Base-by-base conservation (phyloP, 2,888 invertebrate species). In the Pogonocherus hispidulus region DNA sequence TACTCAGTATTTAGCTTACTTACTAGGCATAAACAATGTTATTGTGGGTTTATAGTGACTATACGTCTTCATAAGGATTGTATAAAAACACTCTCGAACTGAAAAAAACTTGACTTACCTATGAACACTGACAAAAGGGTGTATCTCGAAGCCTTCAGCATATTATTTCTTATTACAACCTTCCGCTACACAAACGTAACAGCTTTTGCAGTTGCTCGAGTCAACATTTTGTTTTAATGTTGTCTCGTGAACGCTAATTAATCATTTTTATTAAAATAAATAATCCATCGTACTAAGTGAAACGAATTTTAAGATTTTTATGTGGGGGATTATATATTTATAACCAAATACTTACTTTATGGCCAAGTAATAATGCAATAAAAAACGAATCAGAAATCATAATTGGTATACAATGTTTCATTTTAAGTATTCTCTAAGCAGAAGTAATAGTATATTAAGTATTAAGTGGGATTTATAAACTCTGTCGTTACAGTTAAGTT, bases 271-370 rank as follows among this genome's bases (percentile, higher is more conserved):
- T 47, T 6, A 8, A 19, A 47, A 46, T 46, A 8, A n/a, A 8
- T 18, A 47, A 6, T 47, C 47, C 18, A 9, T 19, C 19, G 27
- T 20, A 18, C 9, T 9, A 19, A 47, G 19, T 47, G 1, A 18
- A 8, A 20, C 20, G 47, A 41, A n/a, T 41, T 19, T 52, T 52
- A 52, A 52, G 16, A 22, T 27, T 52, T 52, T 52, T 52, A 52
- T 52, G 8, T 20, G 52, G 14, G 27, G 52, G 27, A 52, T 52
- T 52, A 52, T 8, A 52, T 9, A 27, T 22, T 52, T 52, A 52
- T 27, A 52, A 27, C 3, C 23, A 9, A 27, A 22, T 52, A 22
- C 14, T 22, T 52, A 22, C 14, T 22, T 52, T 23, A 22, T 20
- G 9, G 14, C 22, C 6, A 14, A 18, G 8, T 47, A 19, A 22